Evolutionary conservation across 2,888 invertebrate genomes (phyloP), one percentile per base, ranked within the genome.

Genomic region (Neuroscelio doddi): DNA sequence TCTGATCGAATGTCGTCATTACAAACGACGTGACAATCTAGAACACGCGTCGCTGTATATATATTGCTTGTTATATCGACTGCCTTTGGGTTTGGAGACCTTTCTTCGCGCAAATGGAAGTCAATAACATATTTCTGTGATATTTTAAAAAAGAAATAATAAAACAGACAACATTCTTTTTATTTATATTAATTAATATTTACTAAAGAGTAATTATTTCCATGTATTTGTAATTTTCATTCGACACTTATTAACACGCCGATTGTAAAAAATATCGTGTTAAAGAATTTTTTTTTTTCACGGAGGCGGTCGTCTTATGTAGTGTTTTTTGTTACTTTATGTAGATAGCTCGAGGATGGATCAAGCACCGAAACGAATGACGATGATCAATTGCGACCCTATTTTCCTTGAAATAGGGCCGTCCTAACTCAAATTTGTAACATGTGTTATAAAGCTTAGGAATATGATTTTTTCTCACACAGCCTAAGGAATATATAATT

Each of bases 1-100:
- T 66, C 72, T 79, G 80, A 81, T 81, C 80, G 80, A 79, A 79
- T 74, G 79, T 82, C 76, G 77, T 80, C 79, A 75, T 82, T 82
- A 80, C 80, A 80, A 81, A 79, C 79, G 77, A 79, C 80, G 76
- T 75, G 80, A 81, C 78, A 77, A 81, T 80, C 79, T 76, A 59
- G 72, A 75, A 74, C 74, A 74, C 74, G 70, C 71, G 65, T 64
- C 70, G 68, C 61, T 64, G 64, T 73, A 80, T 80, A 80, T 78
- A 80, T 74, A 80, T 80, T 77, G 77, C 76, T 74, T 70, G 77
- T 79, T 78, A 76, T 74, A 69, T 68, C 72, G 65, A 72, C 72
- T 72, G 69, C 57, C 61, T 45, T 64, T 36, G 21, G 32, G 42
- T 45, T 49, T 15, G 3, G 45, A 56, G 49, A 64, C 47, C 59